Base-by-base conservation (phyloP, 1,140 invertebrate species). In the Ylistrum balloti region DNA sequence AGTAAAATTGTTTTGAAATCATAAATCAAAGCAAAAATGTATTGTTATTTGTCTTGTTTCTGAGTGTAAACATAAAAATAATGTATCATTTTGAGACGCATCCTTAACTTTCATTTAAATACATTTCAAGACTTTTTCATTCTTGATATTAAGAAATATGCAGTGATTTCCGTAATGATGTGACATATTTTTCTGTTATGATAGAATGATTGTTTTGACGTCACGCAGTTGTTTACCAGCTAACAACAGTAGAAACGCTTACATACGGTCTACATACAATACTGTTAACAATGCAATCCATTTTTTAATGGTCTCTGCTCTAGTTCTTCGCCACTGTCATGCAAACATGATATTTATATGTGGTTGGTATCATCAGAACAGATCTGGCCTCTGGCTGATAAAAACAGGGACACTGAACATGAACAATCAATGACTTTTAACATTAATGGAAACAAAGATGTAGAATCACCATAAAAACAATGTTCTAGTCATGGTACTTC, bases 241-340 rank as follows among this genome's bases (percentile, higher is more conserved):
- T 74, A 2, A 17, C 17, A 74, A 74, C 56, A 22, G 22, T 28
- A 17, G 56, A 74, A 74, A 74, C 28, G n/a, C n/a, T 0, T 28
- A 74, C 22, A 28, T n/a, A 28, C 56, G 22, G 22, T 1, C 22
- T 74, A n/a, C 22, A 74, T 28, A 28, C 56, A 28, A 22, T 5
- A 74, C 28, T 28, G 28, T 28, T 74, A 74, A 22, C 28, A 74
- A 74, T 74, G 56, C 28, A 11, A 2, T 74, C 56, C 0, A 28
- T 74, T 74, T 74, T 74, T 74, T 74, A 74, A 74, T 74, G 56
- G 22, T 28, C n/a, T 74, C 56, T 74, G 56, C 56, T 74, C 56
- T 11, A 74, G 56, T 74, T 74, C 22, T n/a, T 74, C 56, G n/a
- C 56, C 56, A 28, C 56, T 74, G n/a, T 74, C 56, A 74, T 74